A percentile compares a stretch with the other conserved stretches of the same genome.
Evolutionary conservation across 2,888 invertebrate genomes (phyloP).

Genomic region (Andrena camellia): DNA sequence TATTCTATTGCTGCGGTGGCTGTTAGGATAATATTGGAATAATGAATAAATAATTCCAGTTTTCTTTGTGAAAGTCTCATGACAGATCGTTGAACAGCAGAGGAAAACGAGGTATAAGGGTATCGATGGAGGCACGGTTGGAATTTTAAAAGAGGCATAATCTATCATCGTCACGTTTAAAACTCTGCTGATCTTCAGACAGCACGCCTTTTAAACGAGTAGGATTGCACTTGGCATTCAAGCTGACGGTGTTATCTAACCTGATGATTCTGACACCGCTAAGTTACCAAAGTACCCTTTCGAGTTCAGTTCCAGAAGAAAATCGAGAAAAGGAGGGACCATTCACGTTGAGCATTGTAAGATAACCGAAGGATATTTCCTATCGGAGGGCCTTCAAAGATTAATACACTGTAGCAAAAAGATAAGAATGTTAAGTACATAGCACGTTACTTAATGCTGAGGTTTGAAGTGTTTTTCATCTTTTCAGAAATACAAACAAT

Average conservation of each 20-base stretch:
- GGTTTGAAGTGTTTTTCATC: too few species aligned
- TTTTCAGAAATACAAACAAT: too few species aligned
- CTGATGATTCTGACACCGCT: constrained; percentile 50
- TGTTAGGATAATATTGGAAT: background rate
- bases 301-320: constrained; percentile 36
- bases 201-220: constrained; percentile 42
- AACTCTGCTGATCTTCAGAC: constrained; percentile 61
- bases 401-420: background rate
- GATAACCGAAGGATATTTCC: constrained; percentile 29
- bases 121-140: constrained; percentile 48
- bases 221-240: constrained; percentile 64
- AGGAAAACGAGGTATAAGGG: constrained; percentile 10
- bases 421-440: too few species aligned
- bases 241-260: constrained; percentile 59
- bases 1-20: background rate
- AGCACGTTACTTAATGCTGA: too few species aligned
- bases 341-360: constrained; percentile 45
- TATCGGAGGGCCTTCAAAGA: background rate
- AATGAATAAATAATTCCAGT: background rate
- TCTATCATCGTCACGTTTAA: constrained; percentile 51
- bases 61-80: background rate
- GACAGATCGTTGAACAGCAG: background rate
- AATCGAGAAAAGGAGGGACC: constrained; percentile 9
- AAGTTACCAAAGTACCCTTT: constrained; percentile 5
- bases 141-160: constrained; percentile 58